Conservation (phyloP, 2,113 vertebrate genomes). For the Hippocampus abdominalis region DNA sequence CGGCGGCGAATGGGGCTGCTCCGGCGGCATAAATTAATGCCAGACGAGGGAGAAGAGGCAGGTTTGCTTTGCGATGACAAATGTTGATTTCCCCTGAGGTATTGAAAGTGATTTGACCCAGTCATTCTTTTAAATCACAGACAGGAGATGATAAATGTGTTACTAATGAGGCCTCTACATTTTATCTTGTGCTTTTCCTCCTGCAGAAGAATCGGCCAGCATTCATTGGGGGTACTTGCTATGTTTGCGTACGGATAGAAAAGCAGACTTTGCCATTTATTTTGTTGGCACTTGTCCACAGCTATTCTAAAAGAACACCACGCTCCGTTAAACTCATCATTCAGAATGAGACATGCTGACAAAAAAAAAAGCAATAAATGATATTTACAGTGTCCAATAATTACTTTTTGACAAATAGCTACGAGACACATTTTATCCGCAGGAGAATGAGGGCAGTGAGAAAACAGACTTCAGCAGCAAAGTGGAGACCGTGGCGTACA, state of each 20-base stretch:
- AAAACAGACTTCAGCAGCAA: neutral
- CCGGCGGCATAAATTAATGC: constrained; percentile 70
- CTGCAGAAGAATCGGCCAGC: constrained; percentile 51
- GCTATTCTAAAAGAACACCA: neutral
- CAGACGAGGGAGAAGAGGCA: constrained; percentile 61
- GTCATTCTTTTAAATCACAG: constrained; percentile 80
- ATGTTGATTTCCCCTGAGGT: constrained; percentile 81
- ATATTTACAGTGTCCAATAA: neutral
- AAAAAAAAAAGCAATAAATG: neutral
- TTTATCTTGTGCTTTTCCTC: constrained; percentile 70
- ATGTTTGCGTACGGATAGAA: constrained; percentile 51
- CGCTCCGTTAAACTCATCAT: neutral
- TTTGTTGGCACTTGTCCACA: neutral
- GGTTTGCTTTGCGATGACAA: constrained; percentile 75
- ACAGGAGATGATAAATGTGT: constrained; percentile 79
- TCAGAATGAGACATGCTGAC: neutral
- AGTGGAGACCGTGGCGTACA: neutral
- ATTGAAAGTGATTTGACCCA: constrained; percentile 79
- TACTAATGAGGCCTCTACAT: constrained; percentile 75
- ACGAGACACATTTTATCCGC: neutral
- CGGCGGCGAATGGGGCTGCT: constrained; percentile 57
- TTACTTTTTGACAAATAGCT: neutral
- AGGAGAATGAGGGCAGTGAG: neutral
- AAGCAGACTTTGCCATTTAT: constrained; percentile 31
- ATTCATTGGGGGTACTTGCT: constrained; percentile 44